A percentile compares a stretch with the other conserved stretches of the same genome.
Conservation (phyloP, 2,888 invertebrate genomes). For the Fabriciana adippe region DNA sequence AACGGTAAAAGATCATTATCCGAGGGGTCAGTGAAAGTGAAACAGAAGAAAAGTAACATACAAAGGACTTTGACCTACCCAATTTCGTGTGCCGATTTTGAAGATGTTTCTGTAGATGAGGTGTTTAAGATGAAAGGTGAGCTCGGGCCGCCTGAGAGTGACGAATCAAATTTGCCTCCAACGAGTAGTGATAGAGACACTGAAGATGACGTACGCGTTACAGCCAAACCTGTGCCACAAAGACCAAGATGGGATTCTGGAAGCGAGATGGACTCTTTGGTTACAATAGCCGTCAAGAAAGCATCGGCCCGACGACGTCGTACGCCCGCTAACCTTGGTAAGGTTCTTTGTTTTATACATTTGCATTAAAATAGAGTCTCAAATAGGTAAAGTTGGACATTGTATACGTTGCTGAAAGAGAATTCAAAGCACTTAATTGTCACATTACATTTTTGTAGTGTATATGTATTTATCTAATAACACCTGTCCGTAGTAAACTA, state of each 20-base stretch:
- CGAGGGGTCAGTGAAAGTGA: conserved; percentile 75
- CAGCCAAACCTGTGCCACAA: conserved; percentile 56
- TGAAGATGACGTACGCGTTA: conserved; percentile 70
- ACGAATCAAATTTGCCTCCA: conserved; percentile 75
- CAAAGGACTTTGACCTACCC: conserved; percentile 78
- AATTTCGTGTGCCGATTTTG: conserved; percentile 61
- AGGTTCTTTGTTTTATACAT: conserved; percentile 28
- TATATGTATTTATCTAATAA: conserved; percentile 28
- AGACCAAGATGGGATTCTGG: conserved; percentile 77
- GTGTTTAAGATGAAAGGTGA: conserved; percentile 63
- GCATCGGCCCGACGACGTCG: conserved; percentile 84
- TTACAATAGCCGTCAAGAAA: conserved; percentile 84
- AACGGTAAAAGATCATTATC: conserved; percentile 71
- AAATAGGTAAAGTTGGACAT: conserved; percentile 20
- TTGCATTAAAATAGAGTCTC: conserved; percentile 30
- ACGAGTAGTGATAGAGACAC: conserved; percentile 78
- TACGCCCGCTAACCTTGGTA: conserved; percentile 75
- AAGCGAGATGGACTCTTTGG: conserved; percentile 83
- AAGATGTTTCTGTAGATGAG: conserved; percentile 60
- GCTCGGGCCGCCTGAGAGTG: conserved; percentile 65
- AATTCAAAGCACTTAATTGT: conserved; percentile 17
- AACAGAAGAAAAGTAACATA: conserved; percentile 77
- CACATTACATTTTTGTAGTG: conserved; percentile 12
- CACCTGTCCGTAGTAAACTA: conserved; percentile 18
- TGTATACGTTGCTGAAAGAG: conserved; percentile 18